Evolutionary conservation across 1,140 invertebrate genomes (phyloP), one percentile per base, ranked within the genome.

Genomic region (Octopus bimaculoides): DNA sequence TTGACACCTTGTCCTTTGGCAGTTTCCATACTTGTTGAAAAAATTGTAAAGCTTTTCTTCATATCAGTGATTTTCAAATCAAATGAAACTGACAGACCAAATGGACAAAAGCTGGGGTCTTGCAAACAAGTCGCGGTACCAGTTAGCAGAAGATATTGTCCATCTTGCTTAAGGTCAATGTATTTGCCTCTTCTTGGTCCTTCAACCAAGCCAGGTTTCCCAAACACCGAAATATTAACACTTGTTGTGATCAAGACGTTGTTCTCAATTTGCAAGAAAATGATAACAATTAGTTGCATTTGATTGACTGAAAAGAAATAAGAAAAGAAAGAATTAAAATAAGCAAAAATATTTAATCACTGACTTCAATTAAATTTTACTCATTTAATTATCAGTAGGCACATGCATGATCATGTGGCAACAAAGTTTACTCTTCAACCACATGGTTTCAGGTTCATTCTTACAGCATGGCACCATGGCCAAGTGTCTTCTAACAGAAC

Each of bases 1-100:
- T 17, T 71, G 8, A 71, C 9, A 12, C 66, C 66, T 71, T 17
- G 66, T 9, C 66, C 66, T n/a, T 5, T 5, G 5, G 8, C 6
- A n/a, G 17, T 71, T 20, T n/a, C 5, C 0, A 5, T 5, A 17
- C 66, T 71, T 14, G 17, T 71, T 6, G 17, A n/a, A 0, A 71
- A 3, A 20, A 71, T 71, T 14, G 26, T n/a, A 14, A 9, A 71
- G 66, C 84, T 80, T 26, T 84, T 81, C 14, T 56, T 69, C 20
- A 87, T 83, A 26, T 79, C 73, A 2, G 77, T 17, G 12, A 86
- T 80, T 61, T 84, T 81, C 26, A 87, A 53, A 26, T 81, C 82
- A 77, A 87, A 86, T 52, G 83, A 84, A 41, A 87, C 55, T 17
- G 83, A 83, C 6, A 87, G 74, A 41, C 86, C 86, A 69, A 78